Evolutionary conservation across 2,113 vertebrate species (phyloP), one percentile per base, ranked within the genome.

Genomic region (Pithys albifrons): DNA sequence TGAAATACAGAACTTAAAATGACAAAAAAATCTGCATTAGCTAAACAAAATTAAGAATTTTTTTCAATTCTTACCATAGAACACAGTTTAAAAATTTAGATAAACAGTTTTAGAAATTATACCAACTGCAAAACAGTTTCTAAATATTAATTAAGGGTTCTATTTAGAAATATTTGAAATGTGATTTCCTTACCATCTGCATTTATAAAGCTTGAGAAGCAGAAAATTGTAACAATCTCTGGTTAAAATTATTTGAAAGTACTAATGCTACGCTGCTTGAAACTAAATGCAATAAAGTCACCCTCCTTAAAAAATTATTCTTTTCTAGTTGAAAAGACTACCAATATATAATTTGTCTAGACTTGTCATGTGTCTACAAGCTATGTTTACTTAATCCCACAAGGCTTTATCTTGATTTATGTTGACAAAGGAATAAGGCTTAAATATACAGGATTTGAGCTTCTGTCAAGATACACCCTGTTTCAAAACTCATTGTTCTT

Each of bases 401-500:
- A 94, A 97, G 98, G 98, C 85, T 95, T 95, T 95, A 91, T 96
- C 96, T 96, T 61, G 90, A 94, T 98, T 98, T 96, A 96, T 97
- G 97, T 96, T 98, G 98, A 98, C 98, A 98, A 98, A 99, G 98
- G 98, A 98, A 98, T 96, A 96, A 96, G 82, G 72, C 72, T 95
- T 89, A 97, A 97, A 95, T 97, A 97, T 67, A 96, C 4, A 10
- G 76, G 81, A 97, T 96, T 78, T 91, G 93, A 96, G 96, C 74
- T 88, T 94, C 96, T 98, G 95, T 97, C 97, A 97, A 95, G 93
- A 96, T 85, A 71, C 28, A 94, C 89, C 70, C 74, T n/a, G 3
- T 94, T 93, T 97, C 95, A 93, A 85, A 97, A 98, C 79, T 65
- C 85, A 89, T 66, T 93, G 82, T 62, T 96, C 94, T 81, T 81